phyloP scores from a whole-genome alignment of 2,797 vertebrate species.

The Platalea minor region DNA sequence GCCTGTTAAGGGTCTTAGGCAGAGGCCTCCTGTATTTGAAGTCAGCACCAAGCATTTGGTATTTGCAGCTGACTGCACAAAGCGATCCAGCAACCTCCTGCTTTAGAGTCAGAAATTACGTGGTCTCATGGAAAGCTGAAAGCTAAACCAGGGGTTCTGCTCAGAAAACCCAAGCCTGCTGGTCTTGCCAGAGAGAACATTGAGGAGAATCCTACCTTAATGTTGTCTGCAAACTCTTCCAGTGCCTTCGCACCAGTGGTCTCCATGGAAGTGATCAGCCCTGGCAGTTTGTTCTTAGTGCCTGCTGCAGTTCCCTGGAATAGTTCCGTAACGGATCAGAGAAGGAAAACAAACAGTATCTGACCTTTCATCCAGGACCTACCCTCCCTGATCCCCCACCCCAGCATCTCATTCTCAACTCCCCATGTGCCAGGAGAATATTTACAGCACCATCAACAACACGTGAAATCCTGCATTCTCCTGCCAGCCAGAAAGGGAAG shows the following conservation, averaged over 20 bases:
- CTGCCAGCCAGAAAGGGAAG: not conserved
- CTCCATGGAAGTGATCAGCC: conserved; percentile 97
- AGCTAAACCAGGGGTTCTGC: not conserved
- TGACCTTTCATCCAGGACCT: not conserved
- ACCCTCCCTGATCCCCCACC: not conserved
- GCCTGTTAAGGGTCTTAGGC: not conserved
- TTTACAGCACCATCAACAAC: not conserved
- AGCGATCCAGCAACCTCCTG: not conserved
- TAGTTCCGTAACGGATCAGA: not conserved
- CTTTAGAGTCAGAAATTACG: not conserved
- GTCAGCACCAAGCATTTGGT: not conserved
- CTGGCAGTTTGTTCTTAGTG: conserved; percentile 97
- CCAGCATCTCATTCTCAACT: not conserved
- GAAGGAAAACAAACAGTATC: not conserved
- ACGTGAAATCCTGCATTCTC: not conserved
- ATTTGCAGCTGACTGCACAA: not conserved
- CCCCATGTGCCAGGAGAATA: not conserved
- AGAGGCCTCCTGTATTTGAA: not conserved
- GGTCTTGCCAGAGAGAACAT: not conserved
- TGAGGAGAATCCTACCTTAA: conserved; percentile 81
- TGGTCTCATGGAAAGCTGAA: not conserved
- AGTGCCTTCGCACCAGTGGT: conserved; percentile 94
- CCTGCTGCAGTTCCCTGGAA: conserved; percentile 93
- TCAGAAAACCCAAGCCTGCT: not conserved
- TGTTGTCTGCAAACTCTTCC: conserved; percentile 98